A percentile compares a stretch with the other conserved stretches of the same genome.
phyloP scores from a whole-genome alignment of 2,888 invertebrate genomes.

The Xestia ashworthii region DNA sequence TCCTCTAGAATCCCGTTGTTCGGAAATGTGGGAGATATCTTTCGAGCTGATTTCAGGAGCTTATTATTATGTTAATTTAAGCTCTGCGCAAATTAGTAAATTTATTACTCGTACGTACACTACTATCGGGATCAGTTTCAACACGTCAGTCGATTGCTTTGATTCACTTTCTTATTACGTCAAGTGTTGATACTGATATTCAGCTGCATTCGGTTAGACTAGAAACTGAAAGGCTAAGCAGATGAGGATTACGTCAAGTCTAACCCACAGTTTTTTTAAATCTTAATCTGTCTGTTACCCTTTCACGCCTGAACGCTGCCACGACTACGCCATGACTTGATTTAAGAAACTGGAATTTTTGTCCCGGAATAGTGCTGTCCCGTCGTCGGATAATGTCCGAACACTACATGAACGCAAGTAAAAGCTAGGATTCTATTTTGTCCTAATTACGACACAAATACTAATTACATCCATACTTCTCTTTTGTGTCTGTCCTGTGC shows the following conservation, averaged over 20 bases:
- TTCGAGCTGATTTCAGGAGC: constrained; percentile 8
- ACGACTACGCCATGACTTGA: background rate
- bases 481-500: background rate
- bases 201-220: no score
- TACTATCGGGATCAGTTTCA: background rate
- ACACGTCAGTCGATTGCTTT: background rate
- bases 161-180: no score
- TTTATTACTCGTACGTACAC: background rate
- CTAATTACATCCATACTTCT: background rate
- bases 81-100: background rate
- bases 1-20: constrained; percentile 40
- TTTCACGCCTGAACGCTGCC: background rate
- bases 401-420: background rate
- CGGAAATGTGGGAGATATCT: constrained; percentile 37
- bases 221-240: no score
- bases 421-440: background rate
- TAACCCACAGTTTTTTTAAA: no score
- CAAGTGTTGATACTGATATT: no score
- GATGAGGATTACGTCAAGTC: no score
- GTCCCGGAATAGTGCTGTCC: background rate
- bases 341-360: background rate
- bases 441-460: background rate
- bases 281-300: background rate
- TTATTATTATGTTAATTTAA: background rate
- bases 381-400: background rate